phyloP scores from a whole-genome alignment of 2,113 vertebrate genomes.

The Strix uralensis region DNA sequence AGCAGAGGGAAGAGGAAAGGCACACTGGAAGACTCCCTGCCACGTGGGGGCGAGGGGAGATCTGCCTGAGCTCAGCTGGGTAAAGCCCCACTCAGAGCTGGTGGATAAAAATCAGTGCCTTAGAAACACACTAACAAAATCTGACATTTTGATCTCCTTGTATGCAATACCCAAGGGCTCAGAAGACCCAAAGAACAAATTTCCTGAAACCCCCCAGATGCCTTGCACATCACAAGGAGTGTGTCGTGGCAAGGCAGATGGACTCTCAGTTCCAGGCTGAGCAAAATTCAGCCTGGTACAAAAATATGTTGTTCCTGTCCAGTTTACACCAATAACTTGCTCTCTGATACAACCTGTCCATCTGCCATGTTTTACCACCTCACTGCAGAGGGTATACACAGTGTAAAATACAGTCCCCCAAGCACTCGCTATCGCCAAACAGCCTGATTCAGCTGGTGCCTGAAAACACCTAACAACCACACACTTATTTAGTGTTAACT shows the following conservation, averaged over 20 bases:
- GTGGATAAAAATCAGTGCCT: rapidly evolving
- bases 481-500: background rate
- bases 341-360: background rate
- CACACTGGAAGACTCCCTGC: background rate
- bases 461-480: rapidly evolving
- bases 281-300: background rate
- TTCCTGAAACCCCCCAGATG: background rate
- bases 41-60: rapidly evolving
- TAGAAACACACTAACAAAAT: background rate
- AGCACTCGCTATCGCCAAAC: background rate
- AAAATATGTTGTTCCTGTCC: background rate
- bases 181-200: background rate
- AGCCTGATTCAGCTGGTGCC: background rate
- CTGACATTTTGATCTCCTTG: background rate
- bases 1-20: background rate
- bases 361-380: background rate
- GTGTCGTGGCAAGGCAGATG: background rate
- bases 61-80: background rate
- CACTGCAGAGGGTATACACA: background rate
- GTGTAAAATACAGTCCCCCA: background rate
- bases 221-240: background rate
- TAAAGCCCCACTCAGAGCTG: background rate
- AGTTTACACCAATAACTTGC: background rate
- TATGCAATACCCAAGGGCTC: background rate
- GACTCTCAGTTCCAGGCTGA: background rate